Evolutionary conservation across 2,888 invertebrate species (phyloP).

Genomic region (Prionchulus punctatus): DNA sequence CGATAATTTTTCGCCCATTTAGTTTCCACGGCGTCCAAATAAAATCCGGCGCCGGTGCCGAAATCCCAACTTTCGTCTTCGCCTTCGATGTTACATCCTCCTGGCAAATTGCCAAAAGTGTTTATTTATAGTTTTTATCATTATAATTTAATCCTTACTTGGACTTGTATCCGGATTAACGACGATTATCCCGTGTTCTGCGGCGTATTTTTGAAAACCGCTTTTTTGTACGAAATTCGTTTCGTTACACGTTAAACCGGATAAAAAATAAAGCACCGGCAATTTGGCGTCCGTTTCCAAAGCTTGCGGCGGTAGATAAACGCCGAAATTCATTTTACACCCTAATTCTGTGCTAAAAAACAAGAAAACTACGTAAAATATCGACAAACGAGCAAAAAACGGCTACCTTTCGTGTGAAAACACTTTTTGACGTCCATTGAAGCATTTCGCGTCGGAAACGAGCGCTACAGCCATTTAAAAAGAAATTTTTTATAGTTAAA

Average conservation of each 20-base stretch:
- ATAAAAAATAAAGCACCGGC: conserved; percentile 23
- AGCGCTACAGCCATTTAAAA: conserved; percentile 44
- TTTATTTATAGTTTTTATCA: conserved; percentile 1
- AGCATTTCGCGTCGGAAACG: conserved; percentile 45
- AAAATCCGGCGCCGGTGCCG: conserved; percentile 86
- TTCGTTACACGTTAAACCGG: conserved; percentile 70
- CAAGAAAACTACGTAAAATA: conserved; percentile 12
- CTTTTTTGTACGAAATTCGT: conserved; percentile 87
- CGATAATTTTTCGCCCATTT: conserved; percentile 81
- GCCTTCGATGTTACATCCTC: conserved; percentile 64
- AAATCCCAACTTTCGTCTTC: conserved; percentile 85
- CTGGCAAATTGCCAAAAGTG: conserved; percentile 5
- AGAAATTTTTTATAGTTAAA: no score
- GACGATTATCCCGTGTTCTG: conserved; percentile 64
- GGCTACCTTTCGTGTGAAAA: conserved; percentile 57
- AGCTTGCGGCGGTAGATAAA: conserved; percentile 64
- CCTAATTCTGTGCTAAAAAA: conserved; percentile 49
- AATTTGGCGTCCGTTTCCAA: conserved; percentile 23
- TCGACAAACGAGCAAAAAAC: conserved; percentile 1
- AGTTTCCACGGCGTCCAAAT: conserved; percentile 72
- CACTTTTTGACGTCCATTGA: conserved; percentile 69
- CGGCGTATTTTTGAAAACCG: conserved; percentile 79
- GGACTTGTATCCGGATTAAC: conserved; percentile 94
- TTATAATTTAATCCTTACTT: conserved; percentile 34
- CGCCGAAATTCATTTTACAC: conserved; percentile 80